Evolutionary conservation across 2,888 invertebrate genomes (phyloP).

Genomic region (Volucella zonaria): DNA sequence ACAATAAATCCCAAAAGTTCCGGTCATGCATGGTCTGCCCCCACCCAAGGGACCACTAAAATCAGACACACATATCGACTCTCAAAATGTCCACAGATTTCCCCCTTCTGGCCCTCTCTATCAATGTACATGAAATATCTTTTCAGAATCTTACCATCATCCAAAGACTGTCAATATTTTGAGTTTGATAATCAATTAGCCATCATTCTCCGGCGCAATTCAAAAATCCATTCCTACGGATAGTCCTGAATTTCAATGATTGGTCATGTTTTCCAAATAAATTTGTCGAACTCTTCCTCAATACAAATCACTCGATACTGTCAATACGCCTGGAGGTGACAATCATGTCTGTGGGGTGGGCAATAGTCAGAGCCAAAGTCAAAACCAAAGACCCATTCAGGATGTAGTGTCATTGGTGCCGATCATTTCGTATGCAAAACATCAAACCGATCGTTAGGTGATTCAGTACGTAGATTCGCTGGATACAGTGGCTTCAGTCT

Average conservation of each 20-base stretch:
- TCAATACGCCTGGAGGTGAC: conserved; percentile 31
- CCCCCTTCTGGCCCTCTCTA: conserved; percentile 28
- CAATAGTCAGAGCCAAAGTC: conserved; percentile 1
- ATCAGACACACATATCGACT: not conserved
- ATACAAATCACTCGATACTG: conserved; percentile 29
- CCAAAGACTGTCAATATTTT: conserved; percentile 18
- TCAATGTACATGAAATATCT: conserved; percentile 37
- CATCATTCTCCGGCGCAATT: conserved; percentile 23
- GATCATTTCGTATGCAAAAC: conserved; percentile 65
- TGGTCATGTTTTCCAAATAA: conserved; percentile 26
- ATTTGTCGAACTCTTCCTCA: conserved; percentile 31
- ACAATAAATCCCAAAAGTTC: conserved; percentile 51
- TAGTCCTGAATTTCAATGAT: conserved; percentile 40
- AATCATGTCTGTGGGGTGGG: conserved; percentile 21
- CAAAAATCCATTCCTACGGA: not conserved
- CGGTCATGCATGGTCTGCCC: conserved; percentile 19
- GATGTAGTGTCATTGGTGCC: conserved; percentile 54
- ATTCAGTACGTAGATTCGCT: conserved; percentile 51
- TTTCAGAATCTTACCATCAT: conserved; percentile 39
- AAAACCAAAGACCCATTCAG: conserved; percentile 36
- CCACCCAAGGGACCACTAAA: conserved; percentile 43
- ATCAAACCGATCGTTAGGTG: conserved; percentile 60
- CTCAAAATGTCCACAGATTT: conserved; percentile 36
- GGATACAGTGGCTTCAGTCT: conserved; percentile 21
- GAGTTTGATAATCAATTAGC: conserved; percentile 51